Evolutionary conservation across 2,888 invertebrate genomes (phyloP).

Genomic region (Serripes groenlandicus): DNA sequence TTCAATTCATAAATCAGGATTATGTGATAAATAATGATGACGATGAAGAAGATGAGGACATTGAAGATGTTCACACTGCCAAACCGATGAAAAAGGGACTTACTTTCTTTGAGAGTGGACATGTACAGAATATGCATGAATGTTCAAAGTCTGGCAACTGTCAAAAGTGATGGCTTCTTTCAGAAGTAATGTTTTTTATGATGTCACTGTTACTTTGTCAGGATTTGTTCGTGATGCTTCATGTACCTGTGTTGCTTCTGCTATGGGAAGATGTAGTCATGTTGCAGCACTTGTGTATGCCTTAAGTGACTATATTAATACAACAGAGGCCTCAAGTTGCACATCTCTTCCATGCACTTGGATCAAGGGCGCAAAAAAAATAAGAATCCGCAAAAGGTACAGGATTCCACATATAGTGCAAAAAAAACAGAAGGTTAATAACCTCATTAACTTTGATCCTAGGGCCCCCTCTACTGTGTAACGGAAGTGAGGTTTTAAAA

Average conservation of each 20-base stretch:
- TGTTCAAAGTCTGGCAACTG: conserved; percentile 34
- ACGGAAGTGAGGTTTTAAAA: neutral
- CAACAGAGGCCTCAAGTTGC: too few species aligned
- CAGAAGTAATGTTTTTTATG: conserved; percentile 28
- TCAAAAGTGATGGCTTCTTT: conserved; percentile 49
- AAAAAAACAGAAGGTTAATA: neutral
- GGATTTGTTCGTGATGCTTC: neutral
- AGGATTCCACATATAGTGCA: neutral
- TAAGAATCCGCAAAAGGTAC: neutral
- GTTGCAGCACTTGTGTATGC: neutral
- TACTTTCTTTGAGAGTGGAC: conserved; percentile 34
- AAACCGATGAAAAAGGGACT: conserved; percentile 42
- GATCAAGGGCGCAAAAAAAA: neutral
- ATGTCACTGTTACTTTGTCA: conserved; percentile 35
- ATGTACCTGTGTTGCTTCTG: neutral
- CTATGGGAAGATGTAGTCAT: neutral
- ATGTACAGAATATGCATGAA: conserved; percentile 44
- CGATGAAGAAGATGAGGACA: conserved; percentile 30
- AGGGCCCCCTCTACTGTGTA: neutral
- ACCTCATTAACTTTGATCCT: conserved; percentile 13
- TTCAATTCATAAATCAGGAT: conserved; percentile 33
- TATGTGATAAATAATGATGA: too few species aligned
- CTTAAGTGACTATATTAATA: neutral
- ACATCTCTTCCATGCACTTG: neutral
- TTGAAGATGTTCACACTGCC: conserved; percentile 51